phyloP scores from a whole-genome alignment of 2,797 vertebrate genomes.

The Pantherophis alleghaniensis region DNA sequence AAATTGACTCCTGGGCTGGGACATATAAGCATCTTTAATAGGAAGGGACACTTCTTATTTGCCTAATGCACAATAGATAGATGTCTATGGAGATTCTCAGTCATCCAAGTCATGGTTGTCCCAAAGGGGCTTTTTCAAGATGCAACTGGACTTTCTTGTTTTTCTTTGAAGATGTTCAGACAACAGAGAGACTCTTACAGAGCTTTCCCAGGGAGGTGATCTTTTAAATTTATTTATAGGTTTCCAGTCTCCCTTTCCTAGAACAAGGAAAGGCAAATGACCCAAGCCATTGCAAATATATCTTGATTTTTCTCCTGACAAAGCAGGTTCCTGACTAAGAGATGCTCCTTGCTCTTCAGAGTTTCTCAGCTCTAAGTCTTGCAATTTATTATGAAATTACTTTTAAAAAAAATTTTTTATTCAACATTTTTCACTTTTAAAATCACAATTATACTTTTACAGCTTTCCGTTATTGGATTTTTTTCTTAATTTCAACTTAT shows the following conservation, averaged over 20 bases:
- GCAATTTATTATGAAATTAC: neutral
- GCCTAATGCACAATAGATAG: neutral
- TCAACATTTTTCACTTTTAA: too few species aligned
- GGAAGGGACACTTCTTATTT: neutral
- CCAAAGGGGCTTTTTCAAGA: too few species aligned
- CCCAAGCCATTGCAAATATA: neutral
- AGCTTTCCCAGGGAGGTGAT: neutral
- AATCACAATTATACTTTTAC: too few species aligned
- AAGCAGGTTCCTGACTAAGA: neutral
- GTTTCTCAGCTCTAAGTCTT: neutral
- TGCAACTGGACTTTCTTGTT: too few species aligned
- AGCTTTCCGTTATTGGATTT: too few species aligned
- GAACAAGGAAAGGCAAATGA: neutral
- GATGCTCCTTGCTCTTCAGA: neutral
- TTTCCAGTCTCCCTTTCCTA: neutral
- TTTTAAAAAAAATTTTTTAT: too few species aligned
- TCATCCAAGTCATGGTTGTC: too few species aligned
- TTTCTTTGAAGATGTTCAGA: too few species aligned
- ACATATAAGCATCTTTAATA: neutral
- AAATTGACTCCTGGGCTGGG: neutral
- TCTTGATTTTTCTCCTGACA: neutral
- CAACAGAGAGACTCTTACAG: neutral
- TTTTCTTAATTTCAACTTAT: too few species aligned
- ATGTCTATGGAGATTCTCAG: too few species aligned
- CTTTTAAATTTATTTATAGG: neutral